A percentile compares a stretch with the other conserved stretches of the same genome.
phyloP scores from a whole-genome alignment of 92 coral and sea anemone species.

The Galaxea fascicularis region DNA sequence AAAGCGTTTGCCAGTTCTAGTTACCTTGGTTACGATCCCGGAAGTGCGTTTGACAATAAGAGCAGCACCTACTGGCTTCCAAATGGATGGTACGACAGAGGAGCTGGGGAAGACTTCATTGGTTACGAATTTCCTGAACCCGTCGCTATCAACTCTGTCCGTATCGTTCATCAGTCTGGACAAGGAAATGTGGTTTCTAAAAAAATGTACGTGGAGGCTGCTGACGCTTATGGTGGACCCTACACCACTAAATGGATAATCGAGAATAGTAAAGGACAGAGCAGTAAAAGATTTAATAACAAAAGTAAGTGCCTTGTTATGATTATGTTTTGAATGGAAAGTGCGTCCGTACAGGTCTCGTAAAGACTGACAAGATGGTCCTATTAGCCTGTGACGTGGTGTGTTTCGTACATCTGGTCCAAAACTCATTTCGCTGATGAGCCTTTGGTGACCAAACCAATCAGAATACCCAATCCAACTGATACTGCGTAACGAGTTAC shows the following conservation, averaged over 20 bases:
- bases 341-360: too few relatives aligned
- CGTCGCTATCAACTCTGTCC: constrained; percentile 81
- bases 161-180: constrained; percentile 78
- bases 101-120: constrained; percentile 87
- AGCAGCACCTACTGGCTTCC: constrained; percentile 91
- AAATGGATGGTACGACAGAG: constrained; percentile 94
- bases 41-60: constrained; percentile 85
- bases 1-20: constrained; percentile 91
- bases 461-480: too few relatives aligned
- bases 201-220: constrained; percentile 83
- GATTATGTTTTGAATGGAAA: too few relatives aligned
- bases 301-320: constrained; percentile 67
- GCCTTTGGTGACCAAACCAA: too few relatives aligned
- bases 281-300: constrained; percentile 77
- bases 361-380: too few relatives aligned
- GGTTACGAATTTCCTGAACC: constrained; percentile 84
- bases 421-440: too few relatives aligned
- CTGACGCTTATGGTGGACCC: constrained; percentile 82
- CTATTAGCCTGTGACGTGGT: too few relatives aligned
- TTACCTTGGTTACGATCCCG: constrained; percentile 83
- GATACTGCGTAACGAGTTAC: too few relatives aligned
- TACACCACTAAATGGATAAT: constrained; percentile 86
- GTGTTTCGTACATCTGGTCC: too few relatives aligned
- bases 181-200: constrained; percentile 83
- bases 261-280: constrained; percentile 69